Evolutionary conservation across 1,140 invertebrate genomes (phyloP).

Genomic region (Berghia stephanieae): DNA sequence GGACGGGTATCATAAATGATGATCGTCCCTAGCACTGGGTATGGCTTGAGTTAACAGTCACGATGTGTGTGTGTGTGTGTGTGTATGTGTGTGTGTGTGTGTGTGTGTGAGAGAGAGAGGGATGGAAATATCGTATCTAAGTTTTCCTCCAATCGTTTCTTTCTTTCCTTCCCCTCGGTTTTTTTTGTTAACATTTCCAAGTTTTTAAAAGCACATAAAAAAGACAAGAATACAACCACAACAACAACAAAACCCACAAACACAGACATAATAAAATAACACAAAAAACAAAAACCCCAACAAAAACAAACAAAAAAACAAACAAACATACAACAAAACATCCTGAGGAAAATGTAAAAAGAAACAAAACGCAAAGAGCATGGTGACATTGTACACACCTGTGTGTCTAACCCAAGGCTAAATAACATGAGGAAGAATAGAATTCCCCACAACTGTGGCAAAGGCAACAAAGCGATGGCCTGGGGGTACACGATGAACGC

Average conservation of each 20-base stretch:
- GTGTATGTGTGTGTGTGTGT: no score
- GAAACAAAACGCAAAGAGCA: background rate
- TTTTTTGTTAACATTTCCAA: no score
- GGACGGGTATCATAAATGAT: no score
- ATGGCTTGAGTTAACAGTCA: no score
- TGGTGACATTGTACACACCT: constrained; percentile 77
- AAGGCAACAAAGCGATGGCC: constrained; percentile 91
- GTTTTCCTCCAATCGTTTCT: no score
- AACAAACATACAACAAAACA: background rate
- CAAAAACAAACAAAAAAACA: background rate
- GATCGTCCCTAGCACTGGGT: no score
- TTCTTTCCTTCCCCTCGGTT: no score
- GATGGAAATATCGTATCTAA: no score
- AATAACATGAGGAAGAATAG: constrained; percentile 97
- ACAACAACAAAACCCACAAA: background rate
- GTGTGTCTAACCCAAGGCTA: constrained; percentile 85
- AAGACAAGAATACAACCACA: background rate
- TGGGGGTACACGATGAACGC: constrained; percentile 96
- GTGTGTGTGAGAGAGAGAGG: no score
- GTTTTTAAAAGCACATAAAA: no score
- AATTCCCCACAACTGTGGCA: no score
- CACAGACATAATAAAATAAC: background rate
- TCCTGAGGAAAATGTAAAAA: background rate
- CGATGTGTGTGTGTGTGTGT: no score
- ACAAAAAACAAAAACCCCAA: background rate